Evolutionary conservation across 2,113 vertebrate genomes (phyloP), one percentile per base, ranked within the genome.

Genomic region (Oncorhynchus mykiss): DNA sequence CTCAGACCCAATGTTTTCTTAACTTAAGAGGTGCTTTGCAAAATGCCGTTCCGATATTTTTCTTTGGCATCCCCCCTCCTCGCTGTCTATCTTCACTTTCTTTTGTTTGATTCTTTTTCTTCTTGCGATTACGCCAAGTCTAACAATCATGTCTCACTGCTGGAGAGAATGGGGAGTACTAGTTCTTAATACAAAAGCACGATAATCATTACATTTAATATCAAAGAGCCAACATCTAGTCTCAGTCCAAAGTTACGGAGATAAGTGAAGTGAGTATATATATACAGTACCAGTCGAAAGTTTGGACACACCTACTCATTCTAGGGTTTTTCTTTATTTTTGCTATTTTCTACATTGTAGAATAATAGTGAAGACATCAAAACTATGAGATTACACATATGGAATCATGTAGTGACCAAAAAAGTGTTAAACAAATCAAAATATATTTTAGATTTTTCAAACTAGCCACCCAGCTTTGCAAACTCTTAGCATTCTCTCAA

Each of bases 1-100:
- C 88, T 93, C 89, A 91, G 86, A 84, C 80, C 45, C 51, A 68
- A 67, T 93, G 91, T 92, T 94, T 91, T 91, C 89, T 92, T 92
- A 88, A 87, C 91, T 92, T 92, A 92, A 93, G 88, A 91, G 88
- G 88, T 87, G 81, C 88, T 93, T 93, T 90, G 86, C 86, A 90
- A 91, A 91, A 92, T 88, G 84, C 80, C 71, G 80, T 79, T 86
- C 87, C 83, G 84, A 91, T 89, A 93, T 92, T 91, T 91, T 89
- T 89, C 88, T 88, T 90, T 81, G 78, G 75, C 77, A 78, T 79
- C 84, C 78, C 82, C 59, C 72, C 39, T 62, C 31, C 20, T 39
- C 34, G n/a, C 59, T 64, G 75, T 82, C 86, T 80, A 77, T 91
- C 78, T 62, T 22, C 11, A 24, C 59, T 18, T 51, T 73, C 20